Evolutionary conservation across 2,888 invertebrate species (phyloP).

Genomic region (Bombylius major): DNA sequence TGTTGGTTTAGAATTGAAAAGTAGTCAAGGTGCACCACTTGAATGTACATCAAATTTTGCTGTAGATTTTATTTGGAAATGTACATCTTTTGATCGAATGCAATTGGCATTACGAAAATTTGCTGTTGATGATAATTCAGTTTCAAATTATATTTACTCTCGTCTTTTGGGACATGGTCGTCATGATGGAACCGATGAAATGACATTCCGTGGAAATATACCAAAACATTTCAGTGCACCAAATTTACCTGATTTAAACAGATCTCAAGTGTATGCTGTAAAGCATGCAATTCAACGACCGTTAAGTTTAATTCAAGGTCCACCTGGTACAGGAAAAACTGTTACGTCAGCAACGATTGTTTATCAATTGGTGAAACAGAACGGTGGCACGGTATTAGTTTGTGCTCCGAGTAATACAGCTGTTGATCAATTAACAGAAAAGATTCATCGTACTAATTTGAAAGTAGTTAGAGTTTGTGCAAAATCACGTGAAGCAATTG

Average conservation of each 20-base stretch:
- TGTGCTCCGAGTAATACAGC: constrained; percentile 99
- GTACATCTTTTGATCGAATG: constrained; percentile 97
- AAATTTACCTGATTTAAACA: constrained; percentile 92
- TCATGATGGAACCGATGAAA: constrained; percentile 90
- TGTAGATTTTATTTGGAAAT: constrained; percentile 99
- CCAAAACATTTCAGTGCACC: constrained; percentile 97
- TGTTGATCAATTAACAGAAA: constrained; percentile 97
- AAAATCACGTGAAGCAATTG: constrained; percentile 95
- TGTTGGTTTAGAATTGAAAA: constrained; percentile 91
- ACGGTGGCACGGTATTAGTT: constrained; percentile 87
- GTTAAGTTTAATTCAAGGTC: constrained; percentile 91
- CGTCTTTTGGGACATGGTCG: constrained; percentile 88
- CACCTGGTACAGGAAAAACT: constrained; percentile 91
- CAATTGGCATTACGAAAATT: constrained; percentile 87
- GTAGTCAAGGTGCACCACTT: constrained; percentile 79
- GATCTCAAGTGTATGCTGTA: constrained; percentile 95
- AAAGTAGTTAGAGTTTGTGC: constrained; percentile 91
- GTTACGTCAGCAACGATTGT: constrained; percentile 99
- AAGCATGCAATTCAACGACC: constrained; percentile 96
- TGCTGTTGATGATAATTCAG: constrained; percentile 91
- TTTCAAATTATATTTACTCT: constrained; percentile 96
- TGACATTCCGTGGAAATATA: constrained; percentile 69
- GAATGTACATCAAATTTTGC: constrained; percentile 93
- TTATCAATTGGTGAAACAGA: constrained; percentile 91
- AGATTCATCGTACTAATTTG: constrained; percentile 93